These are phyloP conservation scores for Palythoa grandis DNA, from an alignment of 92 coral and sea anemone species.

Conservation along the genomic window DNA sequence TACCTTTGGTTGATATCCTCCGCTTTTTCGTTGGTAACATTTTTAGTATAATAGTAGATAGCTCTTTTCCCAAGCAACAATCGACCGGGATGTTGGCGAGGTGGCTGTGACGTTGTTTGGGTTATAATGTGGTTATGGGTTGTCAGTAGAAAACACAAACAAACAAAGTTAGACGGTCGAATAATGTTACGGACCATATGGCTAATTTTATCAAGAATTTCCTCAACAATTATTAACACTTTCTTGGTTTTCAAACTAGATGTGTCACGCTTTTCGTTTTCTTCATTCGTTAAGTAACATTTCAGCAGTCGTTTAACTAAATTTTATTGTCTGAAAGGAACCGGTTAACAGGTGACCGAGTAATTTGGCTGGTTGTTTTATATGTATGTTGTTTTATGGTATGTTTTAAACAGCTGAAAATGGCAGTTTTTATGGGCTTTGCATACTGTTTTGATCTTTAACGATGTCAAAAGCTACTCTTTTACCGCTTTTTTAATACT, in stretches of 20 bases:
- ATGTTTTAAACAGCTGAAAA: no score
- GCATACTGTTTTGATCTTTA: no score
- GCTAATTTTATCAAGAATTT: not conserved
- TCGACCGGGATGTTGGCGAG: not conserved
- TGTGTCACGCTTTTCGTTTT: not conserved
- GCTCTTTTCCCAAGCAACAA: not conserved
- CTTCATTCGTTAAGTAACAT: not conserved
- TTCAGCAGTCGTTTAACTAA: not conserved
- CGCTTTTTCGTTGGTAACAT: not conserved
- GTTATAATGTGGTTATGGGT: not conserved
- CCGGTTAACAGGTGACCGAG: not conserved
- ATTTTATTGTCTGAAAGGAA: not conserved
- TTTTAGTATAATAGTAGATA: not conserved
- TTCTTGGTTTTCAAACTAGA: not conserved
- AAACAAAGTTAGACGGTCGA: not conserved
- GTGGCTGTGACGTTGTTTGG: not conserved
- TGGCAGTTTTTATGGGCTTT: no score
- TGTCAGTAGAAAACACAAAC: not conserved
- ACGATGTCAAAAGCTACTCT: no score
- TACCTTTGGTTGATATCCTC: not conserved
- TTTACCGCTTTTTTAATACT: no score
- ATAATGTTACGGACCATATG: not conserved
- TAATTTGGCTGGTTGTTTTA: no score
- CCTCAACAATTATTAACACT: not conserved
- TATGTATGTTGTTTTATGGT: no score